phyloP scores from a whole-genome alignment of 2,888 invertebrate species.

The Megalurothrips usitatus region DNA sequence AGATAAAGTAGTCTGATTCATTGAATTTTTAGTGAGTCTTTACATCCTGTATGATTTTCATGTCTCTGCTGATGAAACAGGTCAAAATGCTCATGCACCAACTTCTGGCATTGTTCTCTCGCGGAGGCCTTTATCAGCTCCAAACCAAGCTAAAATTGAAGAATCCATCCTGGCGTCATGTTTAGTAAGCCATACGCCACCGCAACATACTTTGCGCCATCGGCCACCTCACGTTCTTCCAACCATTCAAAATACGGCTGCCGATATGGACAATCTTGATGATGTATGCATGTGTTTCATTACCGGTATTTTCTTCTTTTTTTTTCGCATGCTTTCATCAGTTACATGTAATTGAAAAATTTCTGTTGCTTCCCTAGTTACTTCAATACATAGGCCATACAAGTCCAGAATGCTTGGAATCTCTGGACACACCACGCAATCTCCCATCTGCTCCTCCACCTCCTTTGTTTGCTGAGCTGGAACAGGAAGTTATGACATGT shows the following conservation, averaged over 20 bases:
- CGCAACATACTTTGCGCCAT: slow-evolving; percentile 65
- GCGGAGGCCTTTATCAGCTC: not conserved
- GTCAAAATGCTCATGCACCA: not conserved
- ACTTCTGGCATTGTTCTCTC: not conserved
- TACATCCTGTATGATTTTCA: not conserved
- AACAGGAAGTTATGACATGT: slow-evolving; percentile 79
- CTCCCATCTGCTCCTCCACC: slow-evolving; percentile 63
- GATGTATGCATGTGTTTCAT: slow-evolving; percentile 60
- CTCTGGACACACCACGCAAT: slow-evolving; percentile 66
- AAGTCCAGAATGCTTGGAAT: slow-evolving; percentile 78
- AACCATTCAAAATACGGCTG: slow-evolving; percentile 71
- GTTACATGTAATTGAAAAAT: slow-evolving; percentile 23
- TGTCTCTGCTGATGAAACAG: not conserved
- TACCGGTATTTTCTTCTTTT: not conserved
- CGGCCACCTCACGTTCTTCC: slow-evolving; percentile 73
- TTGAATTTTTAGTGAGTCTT: not conserved
- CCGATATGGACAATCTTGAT: slow-evolving; percentile 86
- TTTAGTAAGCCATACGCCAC: slow-evolving; percentile 34
- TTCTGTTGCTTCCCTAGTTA: slow-evolving; percentile 53
- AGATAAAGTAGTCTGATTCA: not conserved
- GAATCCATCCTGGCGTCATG: slow-evolving; percentile 32
- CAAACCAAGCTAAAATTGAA: not conserved
- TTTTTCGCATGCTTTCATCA: too few relatives aligned
- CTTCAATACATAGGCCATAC: slow-evolving; percentile 86
- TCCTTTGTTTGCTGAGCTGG: slow-evolving; percentile 69